These are phyloP conservation scores for Ceyx erithaca DNA, from an alignment of 2,797 vertebrate genomes.

Conservation along the genomic window DNA sequence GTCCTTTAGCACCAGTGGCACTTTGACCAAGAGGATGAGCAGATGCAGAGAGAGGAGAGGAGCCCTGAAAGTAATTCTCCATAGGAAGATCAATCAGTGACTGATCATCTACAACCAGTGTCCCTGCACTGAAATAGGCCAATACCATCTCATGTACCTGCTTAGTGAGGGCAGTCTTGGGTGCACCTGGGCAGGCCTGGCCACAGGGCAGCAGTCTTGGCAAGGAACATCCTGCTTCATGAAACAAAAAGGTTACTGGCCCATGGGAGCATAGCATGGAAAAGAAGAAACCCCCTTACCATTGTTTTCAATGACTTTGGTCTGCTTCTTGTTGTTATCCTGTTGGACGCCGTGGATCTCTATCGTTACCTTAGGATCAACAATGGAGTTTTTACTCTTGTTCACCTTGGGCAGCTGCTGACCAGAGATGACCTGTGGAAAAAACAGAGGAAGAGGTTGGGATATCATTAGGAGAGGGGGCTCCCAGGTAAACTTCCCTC, in stretches of 20 bases:
- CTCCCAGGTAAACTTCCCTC: neutral
- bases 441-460: neutral
- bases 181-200: neutral
- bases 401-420: conserved; percentile 96
- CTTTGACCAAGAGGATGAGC: neutral
- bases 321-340: conserved; percentile 85
- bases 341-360: conserved; percentile 85
- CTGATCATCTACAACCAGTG: neutral
- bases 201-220: neutral
- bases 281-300: conserved; percentile 74
- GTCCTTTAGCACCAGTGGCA: neutral
- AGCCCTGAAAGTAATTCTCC: neutral
- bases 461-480: neutral
- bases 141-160: neutral
- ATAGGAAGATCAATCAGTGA: neutral
- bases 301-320: conserved; percentile 86
- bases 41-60: neutral
- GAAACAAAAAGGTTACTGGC: neutral
- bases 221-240: neutral
- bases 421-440: conserved; percentile 89
- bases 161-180: neutral
- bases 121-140: neutral
- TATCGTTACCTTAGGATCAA: conserved; percentile 91
- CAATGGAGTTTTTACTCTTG: conserved; percentile 91
- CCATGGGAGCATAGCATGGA: neutral